A percentile compares a stretch with the other conserved stretches of the same genome.
Conservation (phyloP, 2,797 vertebrate species). For the Chanos chanos region DNA sequence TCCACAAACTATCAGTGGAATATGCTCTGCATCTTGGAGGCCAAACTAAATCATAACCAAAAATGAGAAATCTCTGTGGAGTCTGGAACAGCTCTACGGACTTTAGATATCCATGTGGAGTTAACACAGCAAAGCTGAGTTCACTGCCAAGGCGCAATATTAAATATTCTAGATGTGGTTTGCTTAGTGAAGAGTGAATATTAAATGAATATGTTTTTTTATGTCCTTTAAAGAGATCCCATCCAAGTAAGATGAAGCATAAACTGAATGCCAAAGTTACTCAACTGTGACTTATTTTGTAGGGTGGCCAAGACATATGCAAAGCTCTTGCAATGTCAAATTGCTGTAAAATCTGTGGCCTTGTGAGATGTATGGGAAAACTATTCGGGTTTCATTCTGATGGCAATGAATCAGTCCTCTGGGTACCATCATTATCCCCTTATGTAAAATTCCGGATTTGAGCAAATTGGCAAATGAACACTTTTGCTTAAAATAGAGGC, state of each 20-base stretch:
- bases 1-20: conserved; percentile 19
- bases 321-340: not conserved
- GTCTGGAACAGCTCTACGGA: too few relatives aligned
- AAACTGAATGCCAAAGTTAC: not conserved
- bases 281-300: conserved; percentile 2
- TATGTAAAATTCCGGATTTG: not conserved
- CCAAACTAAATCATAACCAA: conserved; percentile 30
- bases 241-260: not conserved
- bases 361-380: conserved; percentile 17
- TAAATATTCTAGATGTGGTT: conserved; percentile 30
- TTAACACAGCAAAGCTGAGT: conserved; percentile 17
- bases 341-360: not conserved
- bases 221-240: not conserved
- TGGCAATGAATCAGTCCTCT: not conserved
- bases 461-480: not conserved
- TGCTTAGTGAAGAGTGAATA: not conserved
- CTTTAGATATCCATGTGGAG: conserved; percentile 14
- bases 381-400: conserved; percentile 5
- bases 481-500: too few relatives aligned
- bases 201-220: conserved; percentile 10
- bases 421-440: not conserved
- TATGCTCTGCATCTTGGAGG: conserved; percentile 25
- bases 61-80: conserved; percentile 9
- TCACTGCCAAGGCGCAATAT: conserved; percentile 1
- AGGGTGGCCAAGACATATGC: not conserved